A percentile compares a stretch with the other conserved stretches of the same genome.
Conservation (phyloP, 2,888 invertebrate genomes). For the Altica lythri region DNA sequence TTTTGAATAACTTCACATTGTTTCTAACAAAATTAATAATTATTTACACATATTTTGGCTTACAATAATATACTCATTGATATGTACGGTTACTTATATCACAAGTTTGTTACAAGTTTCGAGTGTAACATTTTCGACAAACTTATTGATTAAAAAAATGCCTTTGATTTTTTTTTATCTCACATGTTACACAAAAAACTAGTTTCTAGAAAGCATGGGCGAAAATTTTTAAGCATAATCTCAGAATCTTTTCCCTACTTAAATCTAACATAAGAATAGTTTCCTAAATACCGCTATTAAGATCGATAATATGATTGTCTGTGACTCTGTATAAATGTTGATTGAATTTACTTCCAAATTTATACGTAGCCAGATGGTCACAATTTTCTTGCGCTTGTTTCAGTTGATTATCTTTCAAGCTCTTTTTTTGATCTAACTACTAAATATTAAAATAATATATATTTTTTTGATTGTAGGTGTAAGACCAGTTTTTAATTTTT, state of each 20-base stretch:
- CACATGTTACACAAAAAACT: too few species aligned
- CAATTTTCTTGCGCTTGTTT: slow-evolving; percentile 46
- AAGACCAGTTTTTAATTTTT: too few species aligned
- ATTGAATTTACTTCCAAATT: slow-evolving; percentile 38
- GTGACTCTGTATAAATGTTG: slow-evolving; percentile 53
- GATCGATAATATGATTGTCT: slow-evolving; percentile 54
- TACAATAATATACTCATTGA: slow-evolving; percentile 44
- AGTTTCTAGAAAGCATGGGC: slow-evolving; percentile 24
- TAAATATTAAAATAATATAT: too few species aligned
- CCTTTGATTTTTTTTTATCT: neutral
- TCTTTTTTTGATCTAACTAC: too few species aligned
- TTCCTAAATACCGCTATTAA: slow-evolving; percentile 40
- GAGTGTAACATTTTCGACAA: neutral
- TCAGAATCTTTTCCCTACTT: slow-evolving; percentile 44
- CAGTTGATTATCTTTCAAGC: neutral
- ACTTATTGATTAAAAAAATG: neutral
- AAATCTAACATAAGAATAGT: slow-evolving; percentile 54
- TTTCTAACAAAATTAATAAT: slow-evolving; percentile 44
- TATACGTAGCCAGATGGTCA: slow-evolving; percentile 52
- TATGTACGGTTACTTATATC: slow-evolving; percentile 41
- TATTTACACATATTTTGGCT: slow-evolving; percentile 50
- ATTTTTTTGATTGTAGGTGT: too few species aligned
- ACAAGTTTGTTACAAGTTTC: slow-evolving; percentile 27
- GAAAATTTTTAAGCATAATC: slow-evolving; percentile 33
- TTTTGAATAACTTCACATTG: slow-evolving; percentile 46